These are phyloP conservation scores for Panagrolaimus sp. DNA, from an alignment of 1,140 invertebrate species.

Conservation along the genomic window DNA sequence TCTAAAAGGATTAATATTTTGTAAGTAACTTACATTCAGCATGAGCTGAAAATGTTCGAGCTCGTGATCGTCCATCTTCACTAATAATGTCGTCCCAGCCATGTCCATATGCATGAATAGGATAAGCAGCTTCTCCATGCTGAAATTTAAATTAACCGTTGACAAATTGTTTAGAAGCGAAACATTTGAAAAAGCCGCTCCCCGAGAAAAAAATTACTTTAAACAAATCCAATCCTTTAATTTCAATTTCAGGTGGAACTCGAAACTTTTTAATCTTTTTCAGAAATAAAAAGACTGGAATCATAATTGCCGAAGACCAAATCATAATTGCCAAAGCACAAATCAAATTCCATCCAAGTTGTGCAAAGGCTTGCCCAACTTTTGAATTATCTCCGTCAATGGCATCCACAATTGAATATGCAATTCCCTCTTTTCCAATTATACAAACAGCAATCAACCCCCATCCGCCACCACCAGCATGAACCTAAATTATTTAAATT, in stretches of 20 bases:
- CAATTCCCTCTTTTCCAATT: conserved; percentile 57
- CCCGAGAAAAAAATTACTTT: too few relatives aligned
- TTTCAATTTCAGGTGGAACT: conserved; percentile 62
- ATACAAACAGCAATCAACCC: conserved; percentile 63
- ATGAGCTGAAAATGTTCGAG: background rate
- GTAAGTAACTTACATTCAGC: conserved; percentile 16
- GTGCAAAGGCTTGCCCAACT: conserved; percentile 35
- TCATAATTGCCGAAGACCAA: conserved; percentile 61
- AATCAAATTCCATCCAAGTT: conserved; percentile 62
- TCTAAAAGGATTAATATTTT: background rate
- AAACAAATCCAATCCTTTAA: conserved; percentile 63
- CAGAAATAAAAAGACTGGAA: conserved; percentile 62
- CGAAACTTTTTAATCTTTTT: conserved; percentile 60
- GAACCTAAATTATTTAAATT: too few relatives aligned
- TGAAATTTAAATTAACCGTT: conserved; percentile 32
- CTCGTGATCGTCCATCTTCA: conserved; percentile 11
- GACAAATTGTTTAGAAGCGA: conserved; percentile 52
- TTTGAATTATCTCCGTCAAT: conserved; percentile 16
- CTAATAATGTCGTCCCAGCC: conserved; percentile 57
- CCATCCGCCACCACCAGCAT: conserved; percentile 66
- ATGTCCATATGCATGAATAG: conserved; percentile 61
- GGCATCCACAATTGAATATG: conserved; percentile 32
- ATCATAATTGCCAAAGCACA: conserved; percentile 62
- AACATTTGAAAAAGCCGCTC: too few relatives aligned
- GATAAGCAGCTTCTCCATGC: conserved; percentile 65